Evolutionary conservation across 2,888 invertebrate species (phyloP).

Genomic region (Andrena hattorfiana): DNA sequence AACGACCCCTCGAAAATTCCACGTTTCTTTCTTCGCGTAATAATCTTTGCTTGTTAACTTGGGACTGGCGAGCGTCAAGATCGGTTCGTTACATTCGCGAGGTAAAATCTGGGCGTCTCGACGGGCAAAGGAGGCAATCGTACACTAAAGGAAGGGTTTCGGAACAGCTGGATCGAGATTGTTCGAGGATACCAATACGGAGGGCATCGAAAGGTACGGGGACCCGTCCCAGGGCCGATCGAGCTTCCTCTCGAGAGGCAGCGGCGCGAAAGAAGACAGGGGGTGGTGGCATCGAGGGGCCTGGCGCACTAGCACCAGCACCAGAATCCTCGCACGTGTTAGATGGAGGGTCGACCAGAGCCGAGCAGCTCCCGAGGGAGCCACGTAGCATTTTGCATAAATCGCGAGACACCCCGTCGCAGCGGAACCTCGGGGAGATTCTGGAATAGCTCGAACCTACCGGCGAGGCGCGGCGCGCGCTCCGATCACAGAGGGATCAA

Average conservation of each 20-base stretch:
- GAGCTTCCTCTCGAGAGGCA: conserved; percentile 30
- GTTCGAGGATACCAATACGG: conserved; percentile 40
- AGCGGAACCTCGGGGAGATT: conserved; percentile 81
- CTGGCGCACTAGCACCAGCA: conserved; percentile 7
- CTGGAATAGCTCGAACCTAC: conserved; percentile 79
- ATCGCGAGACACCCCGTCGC: conserved; percentile 83
- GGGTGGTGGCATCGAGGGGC: conserved; percentile 40
- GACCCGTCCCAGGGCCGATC: conserved; percentile 53
- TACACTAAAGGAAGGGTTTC: conserved; percentile 22
- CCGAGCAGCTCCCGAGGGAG: conserved; percentile 81
- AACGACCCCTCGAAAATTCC: neutral
- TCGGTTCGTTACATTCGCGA: neutral
- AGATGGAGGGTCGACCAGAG: conserved; percentile 76
- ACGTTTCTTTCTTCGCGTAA: neutral
- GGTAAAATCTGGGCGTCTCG: neutral
- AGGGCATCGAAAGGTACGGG: conserved; percentile 40
- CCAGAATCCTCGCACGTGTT: conserved; percentile 78
- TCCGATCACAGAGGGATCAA: conserved; percentile 71
- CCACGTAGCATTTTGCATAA: conserved; percentile 84
- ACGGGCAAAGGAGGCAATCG: neutral
- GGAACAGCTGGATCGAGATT: conserved; percentile 32
- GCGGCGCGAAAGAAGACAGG: conserved; percentile 52
- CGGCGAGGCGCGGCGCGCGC: conserved; percentile 39
- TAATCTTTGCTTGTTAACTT: neutral
- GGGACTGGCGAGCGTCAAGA: no score